Conservation (phyloP, 2,797 vertebrate genomes). For the Chloroceryle amazona region DNA sequence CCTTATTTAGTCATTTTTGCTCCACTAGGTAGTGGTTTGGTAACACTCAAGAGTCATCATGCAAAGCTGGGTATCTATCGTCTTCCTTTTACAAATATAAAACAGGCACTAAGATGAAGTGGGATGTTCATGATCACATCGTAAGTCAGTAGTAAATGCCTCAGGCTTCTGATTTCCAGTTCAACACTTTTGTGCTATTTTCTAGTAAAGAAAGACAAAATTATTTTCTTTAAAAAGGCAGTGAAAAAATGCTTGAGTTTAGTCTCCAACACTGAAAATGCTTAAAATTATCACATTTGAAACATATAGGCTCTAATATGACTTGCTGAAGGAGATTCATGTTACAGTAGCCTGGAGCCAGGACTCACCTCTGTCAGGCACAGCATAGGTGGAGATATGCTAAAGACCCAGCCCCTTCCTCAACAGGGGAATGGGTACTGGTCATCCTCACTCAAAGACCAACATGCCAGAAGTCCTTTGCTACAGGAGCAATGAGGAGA, state of each 20-base stretch:
- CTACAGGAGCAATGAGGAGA: not conserved
- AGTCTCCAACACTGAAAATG: not conserved
- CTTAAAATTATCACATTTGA: not conserved
- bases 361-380: not conserved
- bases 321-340: not conserved
- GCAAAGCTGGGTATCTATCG: not conserved
- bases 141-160: not conserved
- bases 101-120: not conserved
- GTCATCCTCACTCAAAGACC: not conserved
- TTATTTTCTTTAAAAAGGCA: not conserved
- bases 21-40: not conserved
- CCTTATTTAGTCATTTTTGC: not conserved
- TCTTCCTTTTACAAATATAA: rapidly evolving
- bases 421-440: not conserved
- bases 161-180: not conserved
- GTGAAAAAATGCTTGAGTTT: not conserved
- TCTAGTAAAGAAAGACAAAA: not conserved
- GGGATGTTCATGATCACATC: not conserved
- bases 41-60: not conserved
- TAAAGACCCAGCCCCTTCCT: not conserved
- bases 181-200: not conserved
- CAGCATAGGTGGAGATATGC: not conserved
- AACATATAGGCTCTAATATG: not conserved
- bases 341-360: not conserved
- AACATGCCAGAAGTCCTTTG: not conserved